Conservation (phyloP, 1,140 invertebrate genomes). For the Druon quercuslanigerum region DNA sequence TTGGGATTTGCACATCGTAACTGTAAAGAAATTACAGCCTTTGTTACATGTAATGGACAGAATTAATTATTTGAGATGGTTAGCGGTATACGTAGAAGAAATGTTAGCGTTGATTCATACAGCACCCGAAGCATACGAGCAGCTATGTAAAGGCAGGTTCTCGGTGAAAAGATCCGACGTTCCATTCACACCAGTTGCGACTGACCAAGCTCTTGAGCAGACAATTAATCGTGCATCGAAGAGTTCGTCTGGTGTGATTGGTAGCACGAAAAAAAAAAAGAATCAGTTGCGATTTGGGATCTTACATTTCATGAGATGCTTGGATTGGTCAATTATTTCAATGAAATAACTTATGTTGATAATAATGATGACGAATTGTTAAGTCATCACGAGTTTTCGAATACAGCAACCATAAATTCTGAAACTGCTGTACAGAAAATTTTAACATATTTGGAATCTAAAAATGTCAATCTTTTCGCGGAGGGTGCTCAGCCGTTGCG, state of each 20-base stretch:
- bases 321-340: conserved; percentile 22
- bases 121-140: conserved; percentile 27
- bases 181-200: conserved; percentile 32
- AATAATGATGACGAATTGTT: neutral
- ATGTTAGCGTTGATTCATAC: neutral
- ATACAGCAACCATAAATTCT: too few species aligned
- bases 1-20: conserved; percentile 38
- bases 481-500: too few species aligned
- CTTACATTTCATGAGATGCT: conserved; percentile 19
- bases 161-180: conserved; percentile 9
- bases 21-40: conserved; percentile 37
- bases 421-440: too few species aligned
- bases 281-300: conserved; percentile 35
- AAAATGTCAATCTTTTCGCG: too few species aligned
- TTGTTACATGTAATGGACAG: conserved; percentile 40
- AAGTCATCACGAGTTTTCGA: too few species aligned
- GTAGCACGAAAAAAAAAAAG: conserved; percentile 32
- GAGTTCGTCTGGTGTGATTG: conserved; percentile 36
- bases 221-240: conserved; percentile 37
- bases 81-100: too few species aligned
- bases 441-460: too few species aligned
- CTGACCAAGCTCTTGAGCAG: conserved; percentile 36
- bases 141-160: conserved; percentile 34
- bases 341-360: conserved; percentile 15
- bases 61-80: conserved; percentile 42